Base-by-base conservation (phyloP, 2,113 vertebrate genomes). In the Neodontobutis hainanensis region DNA sequence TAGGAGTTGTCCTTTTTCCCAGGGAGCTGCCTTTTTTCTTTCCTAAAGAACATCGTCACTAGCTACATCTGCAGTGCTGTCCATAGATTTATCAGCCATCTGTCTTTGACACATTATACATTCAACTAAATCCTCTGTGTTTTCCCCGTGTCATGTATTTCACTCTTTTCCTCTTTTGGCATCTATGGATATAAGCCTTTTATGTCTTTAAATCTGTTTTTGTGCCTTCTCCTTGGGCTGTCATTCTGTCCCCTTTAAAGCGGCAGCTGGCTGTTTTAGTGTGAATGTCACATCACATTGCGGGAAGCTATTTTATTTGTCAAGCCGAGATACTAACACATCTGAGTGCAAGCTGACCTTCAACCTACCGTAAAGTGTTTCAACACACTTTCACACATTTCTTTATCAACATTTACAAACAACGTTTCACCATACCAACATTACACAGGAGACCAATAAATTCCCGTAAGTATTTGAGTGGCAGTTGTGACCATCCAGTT, bases 221-320 rank as follows among this genome's bases (percentile, higher is more conserved):
- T 11, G 5, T 19, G 40, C 6, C 16, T 32, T 43, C 19, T 47
- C 57, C 53, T 62, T 5, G 8, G 60, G 48, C 50, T 75, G 47
- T 48, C 12, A 56, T 40, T 68, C 32, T 15, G 3, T 55, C n/a
- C 58, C 61, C 67, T 56, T 52, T 50, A 68, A 65, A 73, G 68
- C 70, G 65, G 51, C 77, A 82, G 70, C 81, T 79, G 75, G 53
- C 56, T 50, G 60, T 74, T 19, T 75, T 70, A 14, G 52, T 64
- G 73, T 67, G 68, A 55, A 61, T 38, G 16, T 67, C 68, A 65
- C 71, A 61, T 73, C 60, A 58, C 43, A 65, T 50, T 5, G 42
- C 49, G 65, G 61, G 15, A 50, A 4, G 36, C 4, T 57, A 57
- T 0, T 50, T 73, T 53, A 14, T 47, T 35, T 32, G 50, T 48